phyloP scores from a whole-genome alignment of 2,113 vertebrate species.

The Lathamus discolor region DNA sequence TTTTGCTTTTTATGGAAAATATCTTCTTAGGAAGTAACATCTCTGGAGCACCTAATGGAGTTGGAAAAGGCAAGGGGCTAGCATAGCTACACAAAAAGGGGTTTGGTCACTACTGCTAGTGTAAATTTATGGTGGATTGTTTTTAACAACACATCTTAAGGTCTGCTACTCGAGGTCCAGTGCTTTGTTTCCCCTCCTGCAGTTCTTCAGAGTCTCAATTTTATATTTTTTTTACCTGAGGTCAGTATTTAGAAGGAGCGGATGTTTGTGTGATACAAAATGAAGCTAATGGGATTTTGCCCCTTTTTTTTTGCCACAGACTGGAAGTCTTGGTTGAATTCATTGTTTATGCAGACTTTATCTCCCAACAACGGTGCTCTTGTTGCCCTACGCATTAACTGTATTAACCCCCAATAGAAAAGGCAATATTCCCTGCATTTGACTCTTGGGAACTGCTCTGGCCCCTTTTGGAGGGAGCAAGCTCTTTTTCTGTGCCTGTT shows the following conservation, averaged over 20 bases:
- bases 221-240: background rate
- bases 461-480: background rate
- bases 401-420: background rate
- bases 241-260: background rate
- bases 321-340: background rate
- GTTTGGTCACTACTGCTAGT: background rate
- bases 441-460: background rate
- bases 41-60: background rate
- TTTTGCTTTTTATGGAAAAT: background rate
- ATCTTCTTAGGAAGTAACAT: background rate
- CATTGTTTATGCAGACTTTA: background rate
- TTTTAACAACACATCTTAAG: background rate
- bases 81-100: background rate
- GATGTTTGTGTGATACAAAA: background rate
- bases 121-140: background rate
- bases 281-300: background rate
- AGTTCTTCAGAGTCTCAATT: background rate
- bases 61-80: background rate
- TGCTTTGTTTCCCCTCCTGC: background rate
- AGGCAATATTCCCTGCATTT: background rate
- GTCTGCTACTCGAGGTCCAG: background rate
- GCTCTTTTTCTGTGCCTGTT: background rate
- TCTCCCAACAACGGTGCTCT: background rate
- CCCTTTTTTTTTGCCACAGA: background rate
- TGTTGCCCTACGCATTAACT: background rate